Conservation (phyloP, 2,113 vertebrate genomes). For the Prochilodus magdalenae region DNA sequence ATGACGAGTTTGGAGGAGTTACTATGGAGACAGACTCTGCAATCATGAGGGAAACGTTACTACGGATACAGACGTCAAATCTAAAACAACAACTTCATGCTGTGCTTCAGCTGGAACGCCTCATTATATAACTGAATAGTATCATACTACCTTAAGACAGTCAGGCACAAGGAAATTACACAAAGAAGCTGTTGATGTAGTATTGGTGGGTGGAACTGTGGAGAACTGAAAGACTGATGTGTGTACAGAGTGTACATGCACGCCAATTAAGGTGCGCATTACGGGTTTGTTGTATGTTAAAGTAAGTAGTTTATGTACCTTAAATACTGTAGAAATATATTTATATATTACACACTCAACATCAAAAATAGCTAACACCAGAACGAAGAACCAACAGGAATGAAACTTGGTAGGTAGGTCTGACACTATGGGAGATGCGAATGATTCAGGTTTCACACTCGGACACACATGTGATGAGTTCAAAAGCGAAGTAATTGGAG, state of each 20-base stretch:
- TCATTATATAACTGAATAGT: conserved; percentile 7
- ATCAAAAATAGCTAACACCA: no score
- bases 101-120: conserved; percentile 28
- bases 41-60: conserved; percentile 52
- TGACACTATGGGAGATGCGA: no score
- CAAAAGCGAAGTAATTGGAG: no score
- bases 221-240: neutral
- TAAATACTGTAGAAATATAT: neutral
- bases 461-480: no score
- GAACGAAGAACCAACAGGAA: no score
- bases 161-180: neutral
- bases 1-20: conserved; percentile 37
- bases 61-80: conserved; percentile 65
- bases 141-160: neutral
- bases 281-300: neutral
- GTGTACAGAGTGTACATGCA: neutral
- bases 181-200: neutral
- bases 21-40: conserved; percentile 66
- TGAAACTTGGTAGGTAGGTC: no score
- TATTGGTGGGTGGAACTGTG: neutral
- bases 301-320: no score
- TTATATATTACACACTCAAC: no score
- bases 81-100: conserved; percentile 22
- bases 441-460: no score
- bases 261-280: no score